phyloP scores from a whole-genome alignment of 2,113 vertebrate species.

The Antigone vipio region DNA sequence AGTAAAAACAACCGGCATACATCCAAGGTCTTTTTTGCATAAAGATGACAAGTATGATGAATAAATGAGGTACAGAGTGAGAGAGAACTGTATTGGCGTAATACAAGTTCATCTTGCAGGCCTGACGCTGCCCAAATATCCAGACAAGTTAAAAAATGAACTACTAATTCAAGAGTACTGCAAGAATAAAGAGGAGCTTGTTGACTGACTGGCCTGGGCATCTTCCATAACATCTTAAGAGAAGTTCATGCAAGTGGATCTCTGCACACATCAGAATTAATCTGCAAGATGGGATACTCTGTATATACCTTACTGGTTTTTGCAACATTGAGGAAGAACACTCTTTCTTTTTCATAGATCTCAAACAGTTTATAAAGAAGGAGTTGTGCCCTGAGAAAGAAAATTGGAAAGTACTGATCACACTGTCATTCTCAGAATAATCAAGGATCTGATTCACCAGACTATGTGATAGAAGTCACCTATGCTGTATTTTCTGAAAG shows the following conservation, averaged over 20 bases:
- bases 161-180: background rate
- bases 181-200: background rate
- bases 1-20: background rate
- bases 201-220: background rate
- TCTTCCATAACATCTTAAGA: background rate
- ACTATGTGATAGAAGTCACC: background rate
- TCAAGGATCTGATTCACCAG: background rate
- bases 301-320: background rate
- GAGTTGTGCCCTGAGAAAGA: background rate
- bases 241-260: background rate
- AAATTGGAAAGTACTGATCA: background rate
- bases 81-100: background rate
- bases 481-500: background rate
- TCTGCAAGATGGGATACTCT: background rate
- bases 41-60: background rate
- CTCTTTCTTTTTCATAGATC: background rate
- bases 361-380: background rate
- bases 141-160: background rate
- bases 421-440: background rate
- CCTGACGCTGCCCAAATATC: background rate
- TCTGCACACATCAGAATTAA: background rate
- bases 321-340: background rate
- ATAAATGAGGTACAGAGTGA: background rate
- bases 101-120: background rate
- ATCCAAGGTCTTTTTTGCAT: background rate